phyloP scores from a whole-genome alignment of 2,797 vertebrate species.

The Heterohyrax brucei region DNA sequence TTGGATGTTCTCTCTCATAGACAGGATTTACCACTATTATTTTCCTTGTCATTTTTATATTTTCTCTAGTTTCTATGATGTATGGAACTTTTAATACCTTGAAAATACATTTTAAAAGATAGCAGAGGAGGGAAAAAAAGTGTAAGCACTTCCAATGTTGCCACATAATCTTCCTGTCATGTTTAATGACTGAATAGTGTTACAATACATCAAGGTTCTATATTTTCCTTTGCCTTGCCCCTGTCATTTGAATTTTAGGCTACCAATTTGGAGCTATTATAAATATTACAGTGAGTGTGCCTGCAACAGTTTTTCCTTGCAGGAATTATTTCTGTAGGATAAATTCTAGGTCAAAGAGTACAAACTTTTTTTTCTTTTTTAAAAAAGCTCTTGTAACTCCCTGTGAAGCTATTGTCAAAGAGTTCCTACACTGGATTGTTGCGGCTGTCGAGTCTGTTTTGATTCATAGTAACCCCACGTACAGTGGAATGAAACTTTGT shows the following conservation, averaged over 20 bases:
- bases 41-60: neutral
- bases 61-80: neutral
- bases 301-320: conserved; percentile 20
- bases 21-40: neutral
- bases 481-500: no score
- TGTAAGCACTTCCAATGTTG: neutral
- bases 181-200: conserved; percentile 41
- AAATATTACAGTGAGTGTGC: neutral
- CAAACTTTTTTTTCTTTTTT: neutral
- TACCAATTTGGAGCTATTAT: conserved; percentile 9
- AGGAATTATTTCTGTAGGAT: conserved; percentile 14
- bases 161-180: conserved; percentile 17
- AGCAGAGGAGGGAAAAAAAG: neutral
- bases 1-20: neutral
- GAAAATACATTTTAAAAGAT: conserved; percentile 5
- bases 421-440: neutral
- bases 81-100: neutral
- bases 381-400: neutral
- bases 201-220: neutral
- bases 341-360: conserved; percentile 40
- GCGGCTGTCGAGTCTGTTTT: no score
- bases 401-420: neutral
- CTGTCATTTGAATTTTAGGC: conserved; percentile 59
- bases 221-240: neutral
- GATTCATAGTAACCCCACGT: no score